Evolutionary conservation across 2,113 vertebrate genomes (phyloP).

Genomic region (Crotalus helleri): DNA sequence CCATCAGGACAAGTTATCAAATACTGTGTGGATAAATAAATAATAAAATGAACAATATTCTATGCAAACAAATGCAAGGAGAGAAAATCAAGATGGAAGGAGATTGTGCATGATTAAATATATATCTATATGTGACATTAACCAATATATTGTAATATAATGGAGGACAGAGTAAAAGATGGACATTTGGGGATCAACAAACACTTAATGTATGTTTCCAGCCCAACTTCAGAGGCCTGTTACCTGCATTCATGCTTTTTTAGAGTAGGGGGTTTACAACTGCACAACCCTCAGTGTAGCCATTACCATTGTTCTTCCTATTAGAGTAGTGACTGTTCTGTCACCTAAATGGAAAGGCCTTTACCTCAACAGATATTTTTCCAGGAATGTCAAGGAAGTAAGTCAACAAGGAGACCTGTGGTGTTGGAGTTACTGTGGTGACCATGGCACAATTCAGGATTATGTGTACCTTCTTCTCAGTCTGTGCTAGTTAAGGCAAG

Average conservation of each 20-base stretch:
- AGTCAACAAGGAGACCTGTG: fast-evolving
- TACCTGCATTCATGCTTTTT: background rate
- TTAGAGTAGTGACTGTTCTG: background rate
- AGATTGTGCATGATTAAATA: background rate
- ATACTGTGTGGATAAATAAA: background rate
- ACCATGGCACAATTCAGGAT: background rate
- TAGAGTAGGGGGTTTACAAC: background rate
- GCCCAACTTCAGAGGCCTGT: background rate
- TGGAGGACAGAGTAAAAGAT: background rate
- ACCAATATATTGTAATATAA: background rate
- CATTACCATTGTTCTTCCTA: background rate
- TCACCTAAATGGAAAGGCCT: background rate
- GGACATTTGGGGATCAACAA: background rate
- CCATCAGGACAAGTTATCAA: background rate
- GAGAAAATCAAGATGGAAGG: background rate
- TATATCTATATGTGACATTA: background rate
- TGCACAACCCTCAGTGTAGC: background rate
- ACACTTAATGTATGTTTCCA: background rate
- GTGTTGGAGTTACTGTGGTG: background rate
- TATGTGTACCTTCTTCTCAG: background rate
- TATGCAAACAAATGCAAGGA: background rate
- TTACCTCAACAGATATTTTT: background rate
- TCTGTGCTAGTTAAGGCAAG: background rate
- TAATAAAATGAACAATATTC: background rate
- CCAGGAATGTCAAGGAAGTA: background rate